These are phyloP conservation scores for Caenorhabditis sinica DNA, from an alignment of 2,888 invertebrate genomes.

Conservation along the genomic window DNA sequence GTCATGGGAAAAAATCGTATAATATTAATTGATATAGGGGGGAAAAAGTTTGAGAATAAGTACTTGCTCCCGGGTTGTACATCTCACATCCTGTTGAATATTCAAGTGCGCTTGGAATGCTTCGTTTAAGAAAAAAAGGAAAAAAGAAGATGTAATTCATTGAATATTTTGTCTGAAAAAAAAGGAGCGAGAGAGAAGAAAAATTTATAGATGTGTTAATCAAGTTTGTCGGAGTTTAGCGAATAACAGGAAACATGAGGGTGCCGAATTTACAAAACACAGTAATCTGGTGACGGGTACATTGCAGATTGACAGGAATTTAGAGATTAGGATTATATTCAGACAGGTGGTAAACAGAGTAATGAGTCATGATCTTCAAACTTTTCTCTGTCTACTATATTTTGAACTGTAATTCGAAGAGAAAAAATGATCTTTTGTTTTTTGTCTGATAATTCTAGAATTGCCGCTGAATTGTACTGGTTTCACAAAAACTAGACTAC, in stretches of 20 bases:
- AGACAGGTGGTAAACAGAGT: conserved; percentile 29
- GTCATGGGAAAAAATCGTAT: not conserved
- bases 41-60: not conserved
- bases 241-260: not conserved
- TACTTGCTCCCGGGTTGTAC: not conserved
- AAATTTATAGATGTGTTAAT: not conserved
- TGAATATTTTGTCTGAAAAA: conserved; percentile 20
- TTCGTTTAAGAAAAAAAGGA: not conserved
- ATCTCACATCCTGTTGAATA: conserved; percentile 16
- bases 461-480: too few species aligned
- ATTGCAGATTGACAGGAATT: too few species aligned
- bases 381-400: not conserved
- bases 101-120: conserved; percentile 5
- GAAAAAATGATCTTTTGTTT: too few species aligned
- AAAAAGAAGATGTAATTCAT: not conserved
- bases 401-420: not conserved
- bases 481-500: not conserved
- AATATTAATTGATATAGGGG: not conserved
- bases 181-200: too few species aligned
- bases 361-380: conserved; percentile 16
- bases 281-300: too few species aligned
- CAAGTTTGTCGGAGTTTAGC: too few species aligned
- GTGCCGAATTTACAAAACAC: not conserved
- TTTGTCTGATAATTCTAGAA: too few species aligned
- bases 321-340: conserved; percentile 22